Evolutionary conservation across 2,888 invertebrate genomes (phyloP), one percentile per base, ranked within the genome.

Genomic region (Chesias legatella): DNA sequence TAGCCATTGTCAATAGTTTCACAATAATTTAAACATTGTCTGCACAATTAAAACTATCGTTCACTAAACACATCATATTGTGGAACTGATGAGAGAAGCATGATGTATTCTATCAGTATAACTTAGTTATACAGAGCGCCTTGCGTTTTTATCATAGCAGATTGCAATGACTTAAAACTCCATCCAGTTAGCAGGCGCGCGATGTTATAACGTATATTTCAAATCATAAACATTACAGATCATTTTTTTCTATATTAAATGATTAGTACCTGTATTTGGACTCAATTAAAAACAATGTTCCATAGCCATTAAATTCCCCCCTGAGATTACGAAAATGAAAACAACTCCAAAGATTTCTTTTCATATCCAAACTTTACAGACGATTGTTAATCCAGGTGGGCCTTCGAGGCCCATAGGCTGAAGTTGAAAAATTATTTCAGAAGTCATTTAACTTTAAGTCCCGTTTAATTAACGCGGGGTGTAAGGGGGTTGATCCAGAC

Each of bases 401-500:
- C 63, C 60, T 63, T 56, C 63, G 69, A 71, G 63, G 71, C 73
- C 67, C 64, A 58, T 63, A 54, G 49, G 54, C 51, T 27, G 23
- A 58, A 54, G 62, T 53, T 51, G 36, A 63, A 67, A 76, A 75
- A 80, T 73, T 65, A 67, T 57, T 63, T 65, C 60, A 48, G 58
- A 73, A 79, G 72, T 79, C 72, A 74, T 85, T 82, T 73, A 78
- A 81, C 70, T 73, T 71, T 72, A 73, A 79, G 72, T 63, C 70
- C 60, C 54, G 68, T 74, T 76, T 83, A 85, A 85, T 83, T 84
- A 81, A 64, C 63, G 68, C 49, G 22, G 36, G 49, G 51, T 49
- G 43, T 38, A 53, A 51, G 51, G 49, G 41, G 41, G 33, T 27
- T 35, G 49, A 49, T 37, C 33, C 44, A 64, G 66, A 65, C 60